Base-by-base conservation (phyloP, 1,140 invertebrate genomes). In the Alviniconcha marisindica region DNA sequence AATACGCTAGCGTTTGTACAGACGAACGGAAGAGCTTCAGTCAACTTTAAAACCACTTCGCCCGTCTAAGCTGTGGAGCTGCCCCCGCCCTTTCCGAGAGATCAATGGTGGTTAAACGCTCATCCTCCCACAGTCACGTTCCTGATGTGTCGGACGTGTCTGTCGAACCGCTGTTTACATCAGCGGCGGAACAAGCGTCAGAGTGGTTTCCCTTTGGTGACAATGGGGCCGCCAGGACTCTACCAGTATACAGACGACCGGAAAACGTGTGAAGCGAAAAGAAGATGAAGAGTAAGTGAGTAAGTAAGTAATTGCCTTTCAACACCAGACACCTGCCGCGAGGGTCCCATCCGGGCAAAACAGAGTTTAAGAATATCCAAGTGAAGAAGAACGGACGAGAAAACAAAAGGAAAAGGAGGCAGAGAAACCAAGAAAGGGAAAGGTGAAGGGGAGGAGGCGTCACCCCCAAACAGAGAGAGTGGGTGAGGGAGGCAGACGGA, bases 391-490 rank as follows among this genome's bases (percentile, higher is more conserved):
- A 28, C 7, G n/a, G 66, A 69, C 7, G n/a, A 28, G 66, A 12
- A n/a, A 12, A n/a, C 14, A 28, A 31, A 28, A 44, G 40, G 71
- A 54, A 71, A 82, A 48, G 38, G 44, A 82, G 71, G 36, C 33
- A 82, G 48, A 54, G 81, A 56, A 48, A 54, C 60, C 38, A 48
- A n/a, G 71, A 82, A 48, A 54, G 81, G 56, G 48, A 54, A 71
- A 76, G 71, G 21, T 60, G 36, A 71, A 83, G 36, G 18, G 56
- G 42, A 33, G 54, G 60, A 40, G 44, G 21, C 18, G 38, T n/a
- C 21, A 36, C 14, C 4, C 21, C 12, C 40, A 51, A 36, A 31
- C 2, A 73, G 48, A 77, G 54, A 38, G 56, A 40, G n/a, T 28
- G 54, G 18, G 76, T 38, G 24, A 63, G 42, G 28, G 56, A 38